Conservation (phyloP, 35 echinoderm and acorn worm species). For the Lytechinus pictus region DNA sequence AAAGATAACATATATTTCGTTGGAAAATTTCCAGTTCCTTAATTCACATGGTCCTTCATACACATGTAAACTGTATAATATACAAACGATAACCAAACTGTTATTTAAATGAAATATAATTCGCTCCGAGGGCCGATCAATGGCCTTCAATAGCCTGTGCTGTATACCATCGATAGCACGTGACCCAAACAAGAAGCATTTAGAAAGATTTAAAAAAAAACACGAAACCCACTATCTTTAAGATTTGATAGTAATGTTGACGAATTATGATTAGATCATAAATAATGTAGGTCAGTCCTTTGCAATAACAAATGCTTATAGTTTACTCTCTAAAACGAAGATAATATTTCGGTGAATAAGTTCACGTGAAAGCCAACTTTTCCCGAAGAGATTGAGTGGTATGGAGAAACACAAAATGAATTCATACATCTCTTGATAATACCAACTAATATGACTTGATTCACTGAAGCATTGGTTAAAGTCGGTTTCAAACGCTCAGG, state of each 20-base stretch:
- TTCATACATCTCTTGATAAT: neutral
- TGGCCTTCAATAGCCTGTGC: too few relatives aligned
- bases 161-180: too few relatives aligned
- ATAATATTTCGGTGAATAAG: neutral
- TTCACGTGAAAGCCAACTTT: neutral
- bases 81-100: too few relatives aligned
- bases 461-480: neutral
- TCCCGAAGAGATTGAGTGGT: neutral
- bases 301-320: neutral
- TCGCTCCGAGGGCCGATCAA: too few relatives aligned
- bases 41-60: too few relatives aligned
- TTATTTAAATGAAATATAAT: too few relatives aligned
- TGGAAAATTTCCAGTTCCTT: too few relatives aligned
- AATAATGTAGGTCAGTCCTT: neutral
- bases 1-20: too few relatives aligned
- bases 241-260: neutral
- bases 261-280: neutral
- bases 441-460: neutral
- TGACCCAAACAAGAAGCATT: too few relatives aligned
- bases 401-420: neutral
- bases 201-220: neutral
- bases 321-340: neutral
- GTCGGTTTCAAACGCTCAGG: neutral
- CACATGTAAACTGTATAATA: too few relatives aligned
- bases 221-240: neutral